Percentiles rank a stretch among this genome's conserved stretches.
Evolutionary conservation across 2,113 vertebrate species (phyloP).

Genomic region (Gopherus flavomarginatus): DNA sequence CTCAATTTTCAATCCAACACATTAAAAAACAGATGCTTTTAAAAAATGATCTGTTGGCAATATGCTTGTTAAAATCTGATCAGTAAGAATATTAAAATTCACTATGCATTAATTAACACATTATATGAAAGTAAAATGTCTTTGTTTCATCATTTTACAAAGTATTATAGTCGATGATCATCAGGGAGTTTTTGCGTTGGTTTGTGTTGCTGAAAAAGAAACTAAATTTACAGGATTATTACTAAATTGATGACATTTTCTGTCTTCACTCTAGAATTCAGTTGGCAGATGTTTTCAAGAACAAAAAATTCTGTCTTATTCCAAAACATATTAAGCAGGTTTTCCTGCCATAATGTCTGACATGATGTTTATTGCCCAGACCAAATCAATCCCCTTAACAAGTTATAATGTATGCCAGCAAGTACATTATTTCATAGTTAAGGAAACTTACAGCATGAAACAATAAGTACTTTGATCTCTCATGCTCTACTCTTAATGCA

Average conservation of each 20-base stretch:
- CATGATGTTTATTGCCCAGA: constrained; percentile 83
- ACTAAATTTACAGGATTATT: constrained; percentile 79
- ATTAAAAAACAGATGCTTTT: constrained; percentile 80
- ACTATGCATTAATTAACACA: constrained; percentile 80
- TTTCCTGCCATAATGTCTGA: constrained; percentile 83
- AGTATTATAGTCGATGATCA: constrained; percentile 74
- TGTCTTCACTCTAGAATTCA: constrained; percentile 82
- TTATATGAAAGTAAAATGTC: constrained; percentile 79
- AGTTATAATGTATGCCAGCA: constrained; percentile 75
- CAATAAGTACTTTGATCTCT: constrained; percentile 79
- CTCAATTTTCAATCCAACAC: constrained; percentile 71
- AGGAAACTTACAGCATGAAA: constrained; percentile 76
- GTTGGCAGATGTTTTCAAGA: constrained; percentile 85
- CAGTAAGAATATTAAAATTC: constrained; percentile 80
- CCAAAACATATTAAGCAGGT: constrained; percentile 81
- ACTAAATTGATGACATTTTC: constrained; percentile 85
- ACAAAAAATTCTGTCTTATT: constrained; percentile 84
- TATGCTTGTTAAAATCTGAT: constrained; percentile 79
- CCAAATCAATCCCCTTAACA: constrained; percentile 81
- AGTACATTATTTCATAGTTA: constrained; percentile 80
- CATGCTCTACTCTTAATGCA: constrained; percentile 54
- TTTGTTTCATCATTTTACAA: constrained; percentile 76
- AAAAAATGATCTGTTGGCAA: constrained; percentile 78
- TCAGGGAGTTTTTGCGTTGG: constrained; percentile 65
- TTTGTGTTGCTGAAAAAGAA: constrained; percentile 70